These are phyloP conservation scores for Pristionchus entomophagus DNA, from an alignment of 2,888 invertebrate species.

Conservation along the genomic window DNA sequence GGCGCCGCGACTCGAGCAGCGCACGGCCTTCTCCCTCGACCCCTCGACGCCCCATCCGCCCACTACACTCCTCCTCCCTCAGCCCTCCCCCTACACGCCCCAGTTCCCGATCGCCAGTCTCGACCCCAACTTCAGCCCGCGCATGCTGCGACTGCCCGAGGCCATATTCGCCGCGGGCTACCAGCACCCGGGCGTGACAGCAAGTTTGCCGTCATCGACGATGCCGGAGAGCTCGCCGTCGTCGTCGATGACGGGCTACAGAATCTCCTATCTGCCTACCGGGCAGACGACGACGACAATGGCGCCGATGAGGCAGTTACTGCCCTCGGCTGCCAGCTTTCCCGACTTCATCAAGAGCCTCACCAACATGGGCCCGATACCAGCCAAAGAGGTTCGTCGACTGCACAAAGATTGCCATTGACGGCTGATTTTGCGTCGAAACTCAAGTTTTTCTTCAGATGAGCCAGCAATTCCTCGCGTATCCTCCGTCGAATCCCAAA, in stretches of 20 bases:
- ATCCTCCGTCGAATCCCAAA: not conserved
- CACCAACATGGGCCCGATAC: not conserved
- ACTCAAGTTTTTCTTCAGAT: not conserved
- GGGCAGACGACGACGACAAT: not conserved
- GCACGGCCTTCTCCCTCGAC: not conserved
- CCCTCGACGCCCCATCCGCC: not conserved
- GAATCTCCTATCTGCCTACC: constrained; percentile 10
- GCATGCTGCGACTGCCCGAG: not conserved
- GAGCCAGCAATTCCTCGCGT: not conserved
- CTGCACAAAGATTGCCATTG: not conserved
- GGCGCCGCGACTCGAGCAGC: not conserved
- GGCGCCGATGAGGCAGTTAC: not conserved
- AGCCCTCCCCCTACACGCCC: not conserved
- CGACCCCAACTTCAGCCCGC: not conserved
- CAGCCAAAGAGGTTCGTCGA: constrained; percentile 20
- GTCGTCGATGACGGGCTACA: not conserved
- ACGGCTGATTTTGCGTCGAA: not conserved
- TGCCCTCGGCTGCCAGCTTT: not conserved
- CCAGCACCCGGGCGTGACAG: not conserved
- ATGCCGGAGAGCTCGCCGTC: not conserved
- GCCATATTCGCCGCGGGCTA: not conserved
- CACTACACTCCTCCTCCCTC: no score
- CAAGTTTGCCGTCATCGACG: not conserved
- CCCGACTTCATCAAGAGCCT: constrained; percentile 37
- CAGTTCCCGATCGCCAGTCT: constrained; percentile 27